Evolutionary conservation across 1,140 invertebrate species (phyloP), one percentile per base, ranked within the genome.

Genomic region (Heterodera carotae): DNA sequence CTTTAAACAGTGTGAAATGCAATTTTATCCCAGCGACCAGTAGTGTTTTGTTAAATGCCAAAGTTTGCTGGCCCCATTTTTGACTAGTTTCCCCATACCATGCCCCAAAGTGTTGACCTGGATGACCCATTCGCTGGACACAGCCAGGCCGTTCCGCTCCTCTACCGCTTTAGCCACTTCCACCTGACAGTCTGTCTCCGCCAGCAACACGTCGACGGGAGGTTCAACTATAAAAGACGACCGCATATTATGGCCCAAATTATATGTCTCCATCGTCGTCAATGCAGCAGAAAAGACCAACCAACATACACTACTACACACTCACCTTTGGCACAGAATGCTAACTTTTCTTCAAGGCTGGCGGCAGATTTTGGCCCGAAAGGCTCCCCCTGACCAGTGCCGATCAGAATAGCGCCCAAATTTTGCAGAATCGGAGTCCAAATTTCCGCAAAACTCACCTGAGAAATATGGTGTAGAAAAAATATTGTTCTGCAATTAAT

Each of bases 71-170:
- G n/a, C n/a, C n/a, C n/a, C n/a, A n/a, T n/a, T n/a, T n/a, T n/a
- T n/a, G n/a, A n/a, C n/a, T n/a, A n/a, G n/a, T 68, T 70, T 27
- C 12, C 4, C 27, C 1, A 81, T 15, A 25, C 68, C 81, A 39
- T 31, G 76, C 18, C 69, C 18, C 29, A 39, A 78, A 78, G 12
- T 43, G 12, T 10, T 64, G 48, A 85, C 84, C 25, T 85, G 82
- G 39, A 85, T 85, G 27, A 85, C 71, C 84, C 84, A 86, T 75
- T 85, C 83, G 22, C 84, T 86, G 29, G 81, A 77, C 22, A 87
- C 85, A 22, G 70, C 70, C 29, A 43, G 22, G 15, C 69, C 82
- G n/a, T 64, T 75, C 15, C 75, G 67, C 5, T 31, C 56, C 8
- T 67, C 31, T 6, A 76, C 82, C 15, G 56, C 15, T 31, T 76